These are phyloP conservation scores for Parotocinclus haroldoi DNA, from an alignment of 2,797 vertebrate genomes.

Conservation along the genomic window DNA sequence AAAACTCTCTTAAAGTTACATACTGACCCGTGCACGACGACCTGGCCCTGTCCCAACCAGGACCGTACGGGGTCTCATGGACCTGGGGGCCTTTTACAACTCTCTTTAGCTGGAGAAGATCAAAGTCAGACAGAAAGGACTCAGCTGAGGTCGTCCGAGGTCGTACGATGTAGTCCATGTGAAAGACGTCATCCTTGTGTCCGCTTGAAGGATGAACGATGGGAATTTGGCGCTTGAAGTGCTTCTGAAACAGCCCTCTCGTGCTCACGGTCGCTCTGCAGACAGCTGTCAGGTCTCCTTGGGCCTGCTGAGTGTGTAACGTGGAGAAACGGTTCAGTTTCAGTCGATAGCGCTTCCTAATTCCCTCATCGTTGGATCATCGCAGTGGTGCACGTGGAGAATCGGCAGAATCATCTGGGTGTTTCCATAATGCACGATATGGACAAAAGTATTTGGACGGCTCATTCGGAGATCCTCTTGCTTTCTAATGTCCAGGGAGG, in stretches of 20 bases:
- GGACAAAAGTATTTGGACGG: too few relatives aligned
- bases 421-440: too few relatives aligned
- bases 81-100: background rate
- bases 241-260: conserved; percentile 3
- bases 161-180: background rate
- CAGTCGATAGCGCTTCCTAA: too few relatives aligned
- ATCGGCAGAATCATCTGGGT: too few relatives aligned
- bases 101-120: conserved; percentile 14
- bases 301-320: too few relatives aligned
- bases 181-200: background rate
- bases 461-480: too few relatives aligned
- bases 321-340: too few relatives aligned
- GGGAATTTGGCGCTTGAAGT: conserved; percentile 1
- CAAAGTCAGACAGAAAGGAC: conserved; percentile 8
- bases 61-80: background rate
- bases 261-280: background rate
- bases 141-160: background rate
- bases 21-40: conserved; percentile 21
- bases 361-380: too few relatives aligned
- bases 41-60: conserved; percentile 16
- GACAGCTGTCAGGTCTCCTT: too few relatives aligned
- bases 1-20: conserved; percentile 40
- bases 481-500: too few relatives aligned
- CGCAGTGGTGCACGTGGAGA: too few relatives aligned
- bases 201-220: conserved; percentile 3